phyloP scores from a whole-genome alignment of 37 sponge, comb jelly and placozoan species.

The Agelas oroides region DNA sequence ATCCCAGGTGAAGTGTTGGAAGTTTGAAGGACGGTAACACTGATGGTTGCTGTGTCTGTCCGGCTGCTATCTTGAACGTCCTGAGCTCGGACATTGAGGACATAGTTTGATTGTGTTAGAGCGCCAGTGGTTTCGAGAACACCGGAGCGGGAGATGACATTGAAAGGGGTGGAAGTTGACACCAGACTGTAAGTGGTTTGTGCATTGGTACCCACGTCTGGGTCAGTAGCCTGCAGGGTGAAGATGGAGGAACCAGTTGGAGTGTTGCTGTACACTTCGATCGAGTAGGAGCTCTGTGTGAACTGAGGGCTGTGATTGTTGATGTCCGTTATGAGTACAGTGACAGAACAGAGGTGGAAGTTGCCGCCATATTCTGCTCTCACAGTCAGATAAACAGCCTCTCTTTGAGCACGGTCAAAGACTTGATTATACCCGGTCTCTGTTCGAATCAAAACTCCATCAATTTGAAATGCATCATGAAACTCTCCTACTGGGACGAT shows the following conservation, averaged over 20 bases:
- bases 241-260: conserved; percentile 53
- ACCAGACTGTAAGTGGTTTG: conserved; percentile 7
- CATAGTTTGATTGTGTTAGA: not conserved
- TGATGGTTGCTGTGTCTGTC: conserved; percentile 16
- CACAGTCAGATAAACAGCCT: conserved; percentile 60
- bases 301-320: conserved; percentile 74
- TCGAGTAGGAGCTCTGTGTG: not conserved
- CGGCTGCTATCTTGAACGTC: conserved; percentile 23
- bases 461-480: conserved; percentile 23
- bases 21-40: conserved; percentile 32
- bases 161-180: conserved; percentile 11
- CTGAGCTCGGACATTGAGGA: conserved; percentile 30
- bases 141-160: conserved; percentile 39
- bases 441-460: not conserved
- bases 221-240: conserved; percentile 15
- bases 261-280: conserved; percentile 64
- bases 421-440: not conserved
- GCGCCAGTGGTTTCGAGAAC: not conserved
- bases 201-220: conserved; percentile 60
- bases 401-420: conserved; percentile 47
- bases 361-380: conserved; percentile 40
- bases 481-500: conserved; percentile 9
- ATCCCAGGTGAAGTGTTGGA: conserved; percentile 51
- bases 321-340: conserved; percentile 62
- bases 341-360: conserved; percentile 68